These are phyloP conservation scores for Plebejus argus DNA, from an alignment of 2,888 invertebrate genomes.

Conservation along the genomic window DNA sequence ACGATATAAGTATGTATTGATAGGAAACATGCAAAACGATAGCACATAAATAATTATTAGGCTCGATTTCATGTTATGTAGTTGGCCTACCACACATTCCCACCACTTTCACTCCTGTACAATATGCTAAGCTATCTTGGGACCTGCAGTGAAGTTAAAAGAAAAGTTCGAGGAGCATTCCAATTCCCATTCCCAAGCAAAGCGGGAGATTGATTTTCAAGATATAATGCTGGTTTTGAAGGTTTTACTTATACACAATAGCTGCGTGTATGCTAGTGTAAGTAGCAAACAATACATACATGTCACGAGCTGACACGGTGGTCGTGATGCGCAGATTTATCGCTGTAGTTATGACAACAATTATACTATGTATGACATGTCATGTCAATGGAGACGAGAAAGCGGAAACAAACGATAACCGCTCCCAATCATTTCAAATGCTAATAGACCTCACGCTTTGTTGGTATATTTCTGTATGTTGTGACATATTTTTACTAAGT, in stretches of 20 bases:
- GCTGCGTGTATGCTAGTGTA: neutral
- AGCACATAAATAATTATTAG: too few relatives aligned
- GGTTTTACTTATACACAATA: neutral
- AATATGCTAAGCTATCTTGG: too few relatives aligned
- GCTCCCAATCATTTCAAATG: constrained; percentile 27
- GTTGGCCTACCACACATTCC: too few relatives aligned
- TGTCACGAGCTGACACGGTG: constrained; percentile 22
- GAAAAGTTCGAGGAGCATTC: too few relatives aligned
- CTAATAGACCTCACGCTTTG: constrained; percentile 28
- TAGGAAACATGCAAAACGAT: too few relatives aligned
- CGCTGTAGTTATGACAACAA: constrained; percentile 22
- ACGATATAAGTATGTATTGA: too few relatives aligned
- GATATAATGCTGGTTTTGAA: too few relatives aligned
- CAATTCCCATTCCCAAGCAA: too few relatives aligned
- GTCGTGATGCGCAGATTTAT: constrained; percentile 26
- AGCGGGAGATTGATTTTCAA: too few relatives aligned
- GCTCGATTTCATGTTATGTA: too few relatives aligned
- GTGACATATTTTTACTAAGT: constrained; percentile 14
- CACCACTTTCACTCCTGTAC: too few relatives aligned
- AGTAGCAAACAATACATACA: neutral
- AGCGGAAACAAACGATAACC: constrained; percentile 31
- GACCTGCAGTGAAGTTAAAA: too few relatives aligned
- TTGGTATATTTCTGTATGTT: constrained; percentile 23
- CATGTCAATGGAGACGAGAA: constrained; percentile 28
- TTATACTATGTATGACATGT: neutral